phyloP scores from a whole-genome alignment of 2,113 vertebrate genomes.

The Coptodon bakossiorum region DNA sequence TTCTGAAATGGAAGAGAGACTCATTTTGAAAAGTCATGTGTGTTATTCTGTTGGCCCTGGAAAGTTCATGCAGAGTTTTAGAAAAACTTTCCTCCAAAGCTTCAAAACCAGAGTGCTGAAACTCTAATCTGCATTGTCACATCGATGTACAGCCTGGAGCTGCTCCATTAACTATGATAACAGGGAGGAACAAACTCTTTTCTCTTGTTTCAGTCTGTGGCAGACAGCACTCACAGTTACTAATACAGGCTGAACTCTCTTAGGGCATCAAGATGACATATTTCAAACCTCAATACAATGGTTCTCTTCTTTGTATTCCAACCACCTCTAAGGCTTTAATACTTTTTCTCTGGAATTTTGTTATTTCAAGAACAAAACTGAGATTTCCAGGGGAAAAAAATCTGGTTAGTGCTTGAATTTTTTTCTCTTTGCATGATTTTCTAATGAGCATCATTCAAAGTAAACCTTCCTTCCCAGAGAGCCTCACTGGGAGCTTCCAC shows the following conservation, averaged over 20 bases:
- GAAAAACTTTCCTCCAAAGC: conserved; percentile 30
- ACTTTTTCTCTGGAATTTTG: neutral
- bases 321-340: conserved; percentile 8
- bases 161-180: conserved; percentile 59
- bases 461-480: conserved; percentile 3
- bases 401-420: neutral
- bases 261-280: conserved; percentile 32
- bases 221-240: conserved; percentile 32
- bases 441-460: conserved; percentile 40
- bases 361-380: neutral
- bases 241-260: conserved; percentile 43
- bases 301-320: conserved; percentile 11
- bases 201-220: conserved; percentile 31
- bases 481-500: conserved; percentile 11
- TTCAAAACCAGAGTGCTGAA: conserved; percentile 17
- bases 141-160: conserved; percentile 47
- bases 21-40: conserved; percentile 6
- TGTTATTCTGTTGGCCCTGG: conserved; percentile 6
- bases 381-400: neutral
- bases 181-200: conserved; percentile 33
- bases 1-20: conserved; percentile 12
- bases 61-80: conserved; percentile 35
- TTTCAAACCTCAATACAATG: conserved; percentile 21
- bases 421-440: neutral
- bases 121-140: conserved; percentile 54